Percentiles rank a stretch among this genome's conserved stretches.
Evolutionary conservation across 1,140 invertebrate genomes (phyloP).

Genomic region (Brachionus rubens): DNA sequence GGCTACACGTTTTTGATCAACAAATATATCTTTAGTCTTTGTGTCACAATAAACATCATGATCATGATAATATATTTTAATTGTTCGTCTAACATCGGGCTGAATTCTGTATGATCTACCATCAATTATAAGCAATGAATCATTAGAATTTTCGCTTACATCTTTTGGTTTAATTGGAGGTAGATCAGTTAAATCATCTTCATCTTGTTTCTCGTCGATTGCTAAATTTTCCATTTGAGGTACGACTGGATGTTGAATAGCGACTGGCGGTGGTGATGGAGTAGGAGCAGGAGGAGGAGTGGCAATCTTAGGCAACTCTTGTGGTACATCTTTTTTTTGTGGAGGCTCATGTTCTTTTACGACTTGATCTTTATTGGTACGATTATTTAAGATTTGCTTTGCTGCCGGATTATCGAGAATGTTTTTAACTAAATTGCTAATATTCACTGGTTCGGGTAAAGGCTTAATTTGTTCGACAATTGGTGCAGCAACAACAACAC

Average conservation of each 20-base stretch:
- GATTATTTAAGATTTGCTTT: constrained; percentile 19
- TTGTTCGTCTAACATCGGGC: background rate
- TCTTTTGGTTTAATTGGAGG: constrained; percentile 32
- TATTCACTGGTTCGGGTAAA: background rate
- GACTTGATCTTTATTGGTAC: constrained; percentile 26
- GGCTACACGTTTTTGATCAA: constrained; percentile 23
- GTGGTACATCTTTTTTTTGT: background rate
- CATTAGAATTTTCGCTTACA: constrained; percentile 12
- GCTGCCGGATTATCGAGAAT: constrained; percentile 13
- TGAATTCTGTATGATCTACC: constrained; percentile 35
- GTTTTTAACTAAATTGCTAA: constrained; percentile 1
- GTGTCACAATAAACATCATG: constrained; percentile 43
- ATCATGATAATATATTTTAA: constrained; percentile 42
- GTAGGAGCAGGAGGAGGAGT: background rate
- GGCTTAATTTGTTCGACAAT: too few relatives aligned
- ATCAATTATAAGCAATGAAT: constrained; percentile 24
- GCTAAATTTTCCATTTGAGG: background rate
- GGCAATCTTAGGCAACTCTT: too few relatives aligned
- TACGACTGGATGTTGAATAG: background rate
- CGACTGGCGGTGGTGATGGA: background rate
- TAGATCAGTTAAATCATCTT: constrained; percentile 20
- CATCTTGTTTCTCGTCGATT: background rate
- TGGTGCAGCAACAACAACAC: background rate
- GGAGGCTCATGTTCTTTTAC: background rate
- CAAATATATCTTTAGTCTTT: constrained; percentile 20